phyloP scores from a whole-genome alignment of 2,113 vertebrate species.

The Phoenicopterus ruber region DNA sequence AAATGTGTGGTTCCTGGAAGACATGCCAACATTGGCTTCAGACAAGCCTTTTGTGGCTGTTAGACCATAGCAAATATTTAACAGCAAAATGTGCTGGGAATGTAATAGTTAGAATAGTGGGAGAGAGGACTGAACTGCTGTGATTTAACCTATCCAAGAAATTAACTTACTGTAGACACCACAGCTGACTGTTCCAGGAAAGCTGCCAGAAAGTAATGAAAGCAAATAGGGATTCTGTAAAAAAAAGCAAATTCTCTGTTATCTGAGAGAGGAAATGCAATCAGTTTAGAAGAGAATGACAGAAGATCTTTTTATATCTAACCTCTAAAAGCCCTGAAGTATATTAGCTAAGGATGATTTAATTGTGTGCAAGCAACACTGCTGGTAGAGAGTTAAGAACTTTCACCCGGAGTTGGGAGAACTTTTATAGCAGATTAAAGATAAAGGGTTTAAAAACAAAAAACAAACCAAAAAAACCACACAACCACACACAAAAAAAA shows the following conservation, averaged over 20 bases:
- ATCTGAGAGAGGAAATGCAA: not conserved
- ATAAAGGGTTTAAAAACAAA: not conserved
- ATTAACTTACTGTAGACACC: not conserved
- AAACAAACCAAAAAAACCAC: too few species aligned
- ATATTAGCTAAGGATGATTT: not conserved
- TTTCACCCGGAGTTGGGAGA: not conserved
- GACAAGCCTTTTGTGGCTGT: not conserved
- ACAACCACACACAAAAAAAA: rapidly evolving
- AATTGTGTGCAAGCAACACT: not conserved
- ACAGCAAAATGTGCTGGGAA: not conserved
- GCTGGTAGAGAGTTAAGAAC: not conserved
- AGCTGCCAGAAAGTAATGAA: conserved; percentile 10
- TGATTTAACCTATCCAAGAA: not conserved
- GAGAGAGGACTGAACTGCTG: not conserved
- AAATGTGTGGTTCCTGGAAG: not conserved
- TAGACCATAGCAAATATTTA: not conserved
- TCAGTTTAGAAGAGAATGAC: not conserved
- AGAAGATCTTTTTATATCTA: conserved; percentile 17
- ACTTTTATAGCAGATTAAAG: not conserved
- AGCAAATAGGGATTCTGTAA: not conserved
- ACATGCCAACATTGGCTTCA: not conserved
- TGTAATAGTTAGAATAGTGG: not conserved
- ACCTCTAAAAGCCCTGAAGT: conserved; percentile 5
- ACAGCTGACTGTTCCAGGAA: conserved; percentile 6
- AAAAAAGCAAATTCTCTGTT: not conserved